These are phyloP conservation scores for Garra rufa DNA, from an alignment of 2,113 vertebrate species.

Conservation along the genomic window DNA sequence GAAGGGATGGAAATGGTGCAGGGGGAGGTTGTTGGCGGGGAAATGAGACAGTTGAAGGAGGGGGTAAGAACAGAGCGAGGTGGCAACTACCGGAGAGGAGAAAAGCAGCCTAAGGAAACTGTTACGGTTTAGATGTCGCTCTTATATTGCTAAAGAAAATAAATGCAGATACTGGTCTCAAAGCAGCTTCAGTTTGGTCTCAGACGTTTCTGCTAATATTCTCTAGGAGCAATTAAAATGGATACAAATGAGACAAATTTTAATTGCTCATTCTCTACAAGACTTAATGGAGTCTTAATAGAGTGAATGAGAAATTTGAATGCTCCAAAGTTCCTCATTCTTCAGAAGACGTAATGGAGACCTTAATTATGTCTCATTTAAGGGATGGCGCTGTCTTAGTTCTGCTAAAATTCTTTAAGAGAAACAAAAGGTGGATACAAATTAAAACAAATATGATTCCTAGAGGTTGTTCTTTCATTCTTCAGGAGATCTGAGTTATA, in stretches of 20 bases:
- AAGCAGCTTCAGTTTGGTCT: too few relatives aligned
- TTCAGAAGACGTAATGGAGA: background rate
- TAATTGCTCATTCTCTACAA: background rate
- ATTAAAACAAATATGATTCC: too few relatives aligned
- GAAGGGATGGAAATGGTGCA: constrained; percentile 34
- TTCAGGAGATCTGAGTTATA: too few relatives aligned
- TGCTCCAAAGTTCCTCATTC: background rate
- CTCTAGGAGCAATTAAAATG: too few relatives aligned
- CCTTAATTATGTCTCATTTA: background rate
- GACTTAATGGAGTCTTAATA: background rate
- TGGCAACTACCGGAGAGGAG: background rate
- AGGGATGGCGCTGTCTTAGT: too few relatives aligned
- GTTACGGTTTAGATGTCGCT: background rate
- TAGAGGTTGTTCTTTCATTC: too few relatives aligned
- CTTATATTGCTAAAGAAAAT: background rate
- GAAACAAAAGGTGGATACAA: too few relatives aligned
- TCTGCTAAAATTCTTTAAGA: too few relatives aligned
- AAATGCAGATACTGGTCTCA: background rate
- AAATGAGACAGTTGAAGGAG: constrained; percentile 5
- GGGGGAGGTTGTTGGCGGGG: background rate
- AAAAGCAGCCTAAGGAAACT: background rate
- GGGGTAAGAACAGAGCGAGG: background rate
- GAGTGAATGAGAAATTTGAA: background rate
- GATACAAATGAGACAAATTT: too few relatives aligned
- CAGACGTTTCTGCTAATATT: too few relatives aligned